Evolutionary conservation across 2,888 invertebrate species (phyloP), one percentile per base, ranked within the genome.

Genomic region (Drosophila kambysellisi): DNA sequence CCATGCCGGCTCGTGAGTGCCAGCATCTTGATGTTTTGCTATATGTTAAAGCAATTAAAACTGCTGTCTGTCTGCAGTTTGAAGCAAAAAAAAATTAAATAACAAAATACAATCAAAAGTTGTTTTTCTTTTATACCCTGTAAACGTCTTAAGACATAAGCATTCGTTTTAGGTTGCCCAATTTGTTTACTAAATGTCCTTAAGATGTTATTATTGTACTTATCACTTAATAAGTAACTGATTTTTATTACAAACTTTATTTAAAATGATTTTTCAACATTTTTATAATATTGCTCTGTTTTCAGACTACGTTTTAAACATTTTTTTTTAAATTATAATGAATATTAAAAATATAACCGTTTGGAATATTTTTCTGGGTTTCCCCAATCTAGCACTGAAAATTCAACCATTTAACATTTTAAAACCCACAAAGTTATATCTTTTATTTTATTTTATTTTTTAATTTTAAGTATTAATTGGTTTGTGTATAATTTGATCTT

Each of bases 11-110:
- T 75, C 73, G 76, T 77, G 82, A 72, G 74, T 74, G 83, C 73
- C 64, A 78, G 81, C 78, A 79, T 74, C 77, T 79, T 88, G 90
- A 88, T 90, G 86, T 86, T 88, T 87, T 88, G 90, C 83, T 83
- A 82, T 90, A 81, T 89, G 89, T 89, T 87, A 84, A 89, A 89
- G 89, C 90, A 88, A 88, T 88, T 88, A 88, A 88, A 89, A 89
- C 64, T 74, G 83, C 89, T 90, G 88, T 88, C 89, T 84, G 77
- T 85, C 81, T 81, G 73, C 74, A 76, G 74, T 65, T 81, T 46
- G 50, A 59, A 35, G 67, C 54, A 52, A 61, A 35, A n/a, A 29
- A 37, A 61, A 20, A 9, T 25, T 25, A 25, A 25, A 25, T 25
- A 25, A 25, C 25, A 29, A 15, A 20, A 8, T 50, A 15, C n/a